Conservation (phyloP, 2,888 invertebrate genomes). For the Lordiphosa fenestrarum region DNA sequence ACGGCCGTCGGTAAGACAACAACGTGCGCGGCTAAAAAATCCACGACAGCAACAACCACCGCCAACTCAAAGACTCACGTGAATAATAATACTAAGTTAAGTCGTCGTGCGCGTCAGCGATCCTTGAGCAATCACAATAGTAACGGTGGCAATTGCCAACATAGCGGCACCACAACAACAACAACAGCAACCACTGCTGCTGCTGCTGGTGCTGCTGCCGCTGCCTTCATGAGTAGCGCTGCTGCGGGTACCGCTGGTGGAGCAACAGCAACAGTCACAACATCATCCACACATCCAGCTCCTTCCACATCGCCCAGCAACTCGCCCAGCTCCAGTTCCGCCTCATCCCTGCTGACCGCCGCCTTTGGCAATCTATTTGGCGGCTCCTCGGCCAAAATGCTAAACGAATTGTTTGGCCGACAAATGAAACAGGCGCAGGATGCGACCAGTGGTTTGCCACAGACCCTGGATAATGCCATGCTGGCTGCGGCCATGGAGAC, state of each 20-base stretch:
- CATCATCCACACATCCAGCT: conserved; percentile 11
- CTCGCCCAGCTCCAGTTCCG: conserved; percentile 57
- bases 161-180: conserved; percentile 64
- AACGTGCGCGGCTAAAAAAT: conserved; percentile 75
- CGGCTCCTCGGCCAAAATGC: conserved; percentile 93
- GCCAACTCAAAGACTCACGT: conserved; percentile 30
- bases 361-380: conserved; percentile 83
- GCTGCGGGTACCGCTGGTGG: conserved; percentile 88
- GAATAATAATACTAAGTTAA: conserved; percentile 48
- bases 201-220: conserved; percentile 87
- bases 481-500: conserved; percentile 79
- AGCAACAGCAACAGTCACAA: conserved; percentile 69
- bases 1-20: conserved; percentile 79
- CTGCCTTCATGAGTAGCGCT: conserved; percentile 86
- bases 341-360: conserved; percentile 72
- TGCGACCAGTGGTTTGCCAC: conserved; percentile 81
- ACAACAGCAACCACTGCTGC: conserved; percentile 77
- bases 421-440: conserved; percentile 87
- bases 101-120: conserved; percentile 73
- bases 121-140: conserved; percentile 56
- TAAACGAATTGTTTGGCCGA: conserved; percentile 92
- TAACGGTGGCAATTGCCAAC: conserved; percentile 36
- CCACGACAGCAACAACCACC: conserved; percentile 6
- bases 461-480: conserved; percentile 81
- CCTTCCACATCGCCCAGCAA: conserved; percentile 19